Percentiles rank a stretch among this genome's conserved stretches.
phyloP scores from a whole-genome alignment of 2,113 vertebrate genomes.

The Stegostoma tigrinum region DNA sequence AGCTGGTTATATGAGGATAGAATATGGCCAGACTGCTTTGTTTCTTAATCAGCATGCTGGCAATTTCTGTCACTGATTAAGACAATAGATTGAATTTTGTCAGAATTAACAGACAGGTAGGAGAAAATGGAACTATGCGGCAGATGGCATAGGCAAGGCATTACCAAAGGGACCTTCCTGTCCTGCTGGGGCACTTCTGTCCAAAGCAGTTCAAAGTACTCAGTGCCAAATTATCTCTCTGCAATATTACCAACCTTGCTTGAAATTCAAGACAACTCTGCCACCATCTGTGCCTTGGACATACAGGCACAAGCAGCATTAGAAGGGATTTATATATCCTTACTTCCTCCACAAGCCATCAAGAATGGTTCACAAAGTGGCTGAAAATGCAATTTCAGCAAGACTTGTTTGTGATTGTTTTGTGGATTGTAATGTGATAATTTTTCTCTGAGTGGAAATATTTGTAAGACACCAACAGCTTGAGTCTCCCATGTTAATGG shows the following conservation, averaged over 20 bases:
- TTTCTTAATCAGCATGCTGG: constrained; percentile 24
- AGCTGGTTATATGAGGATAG: neutral
- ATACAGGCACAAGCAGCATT: neutral
- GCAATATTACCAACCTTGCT: constrained; percentile 11
- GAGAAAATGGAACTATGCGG: neutral
- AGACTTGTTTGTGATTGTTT: neutral
- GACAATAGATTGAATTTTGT: constrained; percentile 27
- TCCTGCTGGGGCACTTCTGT: neutral
- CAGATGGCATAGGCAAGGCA: constrained; percentile 15
- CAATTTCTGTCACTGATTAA: constrained; percentile 29
- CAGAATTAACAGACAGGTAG: neutral
- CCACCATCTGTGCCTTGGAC: constrained; percentile 2
- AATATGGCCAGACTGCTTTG: neutral
- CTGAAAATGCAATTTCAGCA: neutral
- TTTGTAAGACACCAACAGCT: neutral
- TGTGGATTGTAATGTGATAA: neutral
- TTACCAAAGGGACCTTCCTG: constrained; percentile 16
- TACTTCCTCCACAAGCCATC: neutral
- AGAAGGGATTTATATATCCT: neutral
- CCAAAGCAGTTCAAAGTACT: constrained; percentile 20
- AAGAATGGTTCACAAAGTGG: neutral
- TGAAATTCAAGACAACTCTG: constrained; percentile 12
- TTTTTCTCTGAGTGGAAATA: neutral
- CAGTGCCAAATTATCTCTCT: neutral
- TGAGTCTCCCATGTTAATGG: neutral